Base-by-base conservation (phyloP, 2,888 invertebrate genomes). In the Cyclophora punctaria region DNA sequence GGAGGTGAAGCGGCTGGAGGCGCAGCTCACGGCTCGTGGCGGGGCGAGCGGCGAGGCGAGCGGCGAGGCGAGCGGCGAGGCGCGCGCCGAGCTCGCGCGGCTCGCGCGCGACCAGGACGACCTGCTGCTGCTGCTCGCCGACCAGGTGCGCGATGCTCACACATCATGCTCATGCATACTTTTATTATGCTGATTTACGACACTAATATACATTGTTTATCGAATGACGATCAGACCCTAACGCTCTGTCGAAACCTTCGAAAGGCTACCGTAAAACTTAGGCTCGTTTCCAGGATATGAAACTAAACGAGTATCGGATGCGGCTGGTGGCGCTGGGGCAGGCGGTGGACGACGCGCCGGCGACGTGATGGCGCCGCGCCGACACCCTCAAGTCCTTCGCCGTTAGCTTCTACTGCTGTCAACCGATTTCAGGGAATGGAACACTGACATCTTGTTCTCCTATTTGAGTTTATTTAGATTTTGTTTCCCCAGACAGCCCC, bases 61-160 rank as follows among this genome's bases (percentile, higher is more conserved):
- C 49, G 43, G 33, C 47, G 0, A 64, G 72, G 4, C 63, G 67
- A 43, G 75, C 76, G 3, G 67, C 51, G 2, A 47, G 40, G 56
- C 41, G 1, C 57, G 69, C 1, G 58, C 51, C 0, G 92, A 94
- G 60, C 71, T 95, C 60, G 91, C 91, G 43, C 90, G 90, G 59
- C 70, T 96, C 56, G 92, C 91, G 70, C 95, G 93, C 71, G 98
- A 99, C 70, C 98, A 98, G 77, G 98, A 99, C 63, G 98, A 98
- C 80, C 82, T 99, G 56, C 80, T 99, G 50, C 94, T 96, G 69
- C 82, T 99, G 52, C 86, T 99, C 42, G 94, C 96, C 0, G 97
- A 98, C 76, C 98, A 98, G 89, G 98, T 88, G 47, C 48, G 60
- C 20, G n/a, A n/a, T 2, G 20, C 20, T 20, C 20, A 20, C 20